Conservation (phyloP, 2,888 invertebrate species). For the Orthosia cruda region DNA sequence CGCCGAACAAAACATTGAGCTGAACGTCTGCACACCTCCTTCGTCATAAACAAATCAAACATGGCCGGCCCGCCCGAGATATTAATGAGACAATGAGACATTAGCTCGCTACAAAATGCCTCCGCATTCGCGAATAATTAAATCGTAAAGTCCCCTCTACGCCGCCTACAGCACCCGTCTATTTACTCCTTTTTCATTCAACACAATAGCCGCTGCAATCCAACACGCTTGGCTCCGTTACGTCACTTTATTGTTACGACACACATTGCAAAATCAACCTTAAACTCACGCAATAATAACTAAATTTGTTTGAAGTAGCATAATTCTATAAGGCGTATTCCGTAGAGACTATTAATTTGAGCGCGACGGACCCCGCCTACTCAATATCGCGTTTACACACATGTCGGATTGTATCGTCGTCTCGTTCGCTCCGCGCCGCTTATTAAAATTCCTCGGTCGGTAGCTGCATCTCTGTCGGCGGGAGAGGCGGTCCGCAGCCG, state of each 20-base stretch:
- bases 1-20: constrained; percentile 74
- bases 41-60: constrained; percentile 91
- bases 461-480: constrained; percentile 89
- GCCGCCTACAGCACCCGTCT: constrained; percentile 90
- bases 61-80: constrained; percentile 90
- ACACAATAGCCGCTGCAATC: constrained; percentile 91
- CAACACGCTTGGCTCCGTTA: constrained; percentile 81
- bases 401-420: constrained; percentile 88
- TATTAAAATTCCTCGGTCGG: constrained; percentile 91
- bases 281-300: constrained; percentile 64
- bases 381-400: constrained; percentile 90
- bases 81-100: constrained; percentile 92
- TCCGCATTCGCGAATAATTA: constrained; percentile 92
- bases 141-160: constrained; percentile 92
- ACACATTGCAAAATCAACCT: constrained; percentile 68
- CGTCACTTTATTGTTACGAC: constrained; percentile 77
- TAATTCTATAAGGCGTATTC: constrained; percentile 88
- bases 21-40: constrained; percentile 82
- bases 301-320: constrained; percentile 58
- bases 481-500: constrained; percentile 85
- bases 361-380: constrained; percentile 91
- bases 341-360: constrained; percentile 90
- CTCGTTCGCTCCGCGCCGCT: constrained; percentile 90
- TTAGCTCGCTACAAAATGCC: constrained; percentile 92
- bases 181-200: constrained; percentile 92